Conservation (phyloP, 2,113 vertebrate genomes). For the Dascyllus trimaculatus region DNA sequence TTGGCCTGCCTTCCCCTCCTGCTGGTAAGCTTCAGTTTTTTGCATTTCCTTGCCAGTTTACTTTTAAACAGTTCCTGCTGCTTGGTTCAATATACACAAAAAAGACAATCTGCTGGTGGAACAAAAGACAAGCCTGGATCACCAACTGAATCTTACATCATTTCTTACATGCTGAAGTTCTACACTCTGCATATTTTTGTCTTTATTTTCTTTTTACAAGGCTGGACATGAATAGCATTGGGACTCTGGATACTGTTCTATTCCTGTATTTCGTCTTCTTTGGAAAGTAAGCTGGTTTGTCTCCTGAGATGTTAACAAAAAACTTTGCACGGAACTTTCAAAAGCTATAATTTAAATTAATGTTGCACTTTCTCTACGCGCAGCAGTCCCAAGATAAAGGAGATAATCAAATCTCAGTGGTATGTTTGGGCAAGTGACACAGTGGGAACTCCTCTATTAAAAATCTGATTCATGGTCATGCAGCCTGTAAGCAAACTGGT, state of each 20-base stretch:
- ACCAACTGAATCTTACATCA: too few relatives aligned
- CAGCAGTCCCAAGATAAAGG: slow-evolving; percentile 4
- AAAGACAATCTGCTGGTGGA: too few relatives aligned
- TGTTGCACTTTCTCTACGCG: not conserved
- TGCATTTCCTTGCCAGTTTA: too few relatives aligned
- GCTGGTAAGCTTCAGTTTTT: too few relatives aligned
- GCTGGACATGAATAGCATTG: not conserved
- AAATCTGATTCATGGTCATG: slow-evolving; percentile 3
- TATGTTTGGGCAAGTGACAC: slow-evolving; percentile 1
- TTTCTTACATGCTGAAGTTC: too few relatives aligned
- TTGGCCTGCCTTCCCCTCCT: too few relatives aligned
- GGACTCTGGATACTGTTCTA: not conserved
- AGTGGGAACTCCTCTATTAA: slow-evolving; percentile 9
- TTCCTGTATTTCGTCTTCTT: not conserved
- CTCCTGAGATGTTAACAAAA: not conserved
- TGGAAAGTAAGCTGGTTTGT: not conserved
- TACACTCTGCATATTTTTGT: too few relatives aligned
- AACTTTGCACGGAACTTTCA: not conserved
- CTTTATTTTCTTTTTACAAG: too few relatives aligned
- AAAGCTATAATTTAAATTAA: slow-evolving; percentile 1
- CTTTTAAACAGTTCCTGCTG: too few relatives aligned
- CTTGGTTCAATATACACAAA: too few relatives aligned
- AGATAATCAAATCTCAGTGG: not conserved
- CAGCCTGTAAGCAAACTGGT: not conserved
- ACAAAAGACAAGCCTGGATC: too few relatives aligned